Evolutionary conservation across 2,113 vertebrate genomes (phyloP).

Genomic region (Actenoides hombroni): DNA sequence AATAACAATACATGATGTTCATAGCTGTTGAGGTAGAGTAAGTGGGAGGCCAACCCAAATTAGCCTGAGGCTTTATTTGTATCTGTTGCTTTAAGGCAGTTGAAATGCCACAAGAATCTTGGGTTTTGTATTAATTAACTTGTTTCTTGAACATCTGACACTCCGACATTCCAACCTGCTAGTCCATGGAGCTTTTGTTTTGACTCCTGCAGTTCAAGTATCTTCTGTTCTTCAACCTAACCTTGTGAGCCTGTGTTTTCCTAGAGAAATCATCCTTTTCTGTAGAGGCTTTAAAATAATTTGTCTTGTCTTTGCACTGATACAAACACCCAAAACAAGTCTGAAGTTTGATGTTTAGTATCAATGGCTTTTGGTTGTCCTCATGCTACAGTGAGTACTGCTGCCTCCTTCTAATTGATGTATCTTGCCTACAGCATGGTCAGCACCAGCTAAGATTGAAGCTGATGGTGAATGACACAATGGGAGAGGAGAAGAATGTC

Average conservation of each 20-base stretch:
- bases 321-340: not conserved
- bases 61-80: not conserved
- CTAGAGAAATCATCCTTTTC: fast-evolving
- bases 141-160: not conserved
- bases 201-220: not conserved
- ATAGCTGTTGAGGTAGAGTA: not conserved
- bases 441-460: conserved; percentile 46
- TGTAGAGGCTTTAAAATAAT: not conserved
- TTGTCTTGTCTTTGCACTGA: not conserved
- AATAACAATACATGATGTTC: fast-evolving
- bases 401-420: not conserved
- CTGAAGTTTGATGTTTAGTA: not conserved
- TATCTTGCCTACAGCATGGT: conserved; percentile 18
- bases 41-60: not conserved
- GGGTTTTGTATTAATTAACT: not conserved
- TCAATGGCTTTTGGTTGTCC: not conserved
- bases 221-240: not conserved
- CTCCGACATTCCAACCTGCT: not conserved
- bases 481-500: not conserved
- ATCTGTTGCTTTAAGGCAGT: not conserved
- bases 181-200: not conserved
- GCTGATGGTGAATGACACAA: not conserved
- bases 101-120: not conserved
- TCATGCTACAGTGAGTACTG: not conserved
- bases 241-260: not conserved